A percentile compares a stretch with the other conserved stretches of the same genome.
Conservation (phyloP, 2,888 invertebrate genomes). For the Sinotaia quadrata region DNA sequence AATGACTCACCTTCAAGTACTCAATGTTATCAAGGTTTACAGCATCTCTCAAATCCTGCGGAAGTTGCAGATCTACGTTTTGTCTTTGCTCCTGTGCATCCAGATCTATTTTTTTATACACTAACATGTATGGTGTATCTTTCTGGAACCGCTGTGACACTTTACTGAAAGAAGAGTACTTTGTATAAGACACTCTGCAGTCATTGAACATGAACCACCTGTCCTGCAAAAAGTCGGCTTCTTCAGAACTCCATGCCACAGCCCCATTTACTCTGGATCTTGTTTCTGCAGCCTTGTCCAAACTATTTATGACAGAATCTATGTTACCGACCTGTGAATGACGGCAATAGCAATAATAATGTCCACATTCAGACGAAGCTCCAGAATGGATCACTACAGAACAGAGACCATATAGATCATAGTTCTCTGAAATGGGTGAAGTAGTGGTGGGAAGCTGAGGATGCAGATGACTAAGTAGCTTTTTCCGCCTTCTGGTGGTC, state of each 20-base stretch:
- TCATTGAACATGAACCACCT: constrained; percentile 89
- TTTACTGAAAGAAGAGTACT: constrained; percentile 57
- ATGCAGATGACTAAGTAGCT: constrained; percentile 16
- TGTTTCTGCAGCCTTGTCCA: constrained; percentile 26
- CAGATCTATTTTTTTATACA: constrained; percentile 75
- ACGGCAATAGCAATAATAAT: constrained; percentile 86
- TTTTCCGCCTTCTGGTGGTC: not conserved
- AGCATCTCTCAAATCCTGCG: constrained; percentile 48
- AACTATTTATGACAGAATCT: constrained; percentile 41
- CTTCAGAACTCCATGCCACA: constrained; percentile 41
- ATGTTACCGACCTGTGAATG: constrained; percentile 51
- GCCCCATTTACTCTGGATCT: not conserved
- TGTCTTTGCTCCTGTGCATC: constrained; percentile 42
- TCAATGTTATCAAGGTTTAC: constrained; percentile 57
- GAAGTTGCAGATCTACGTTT: constrained; percentile 48
- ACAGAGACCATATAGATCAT: constrained; percentile 80
- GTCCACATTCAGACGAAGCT: constrained; percentile 86
- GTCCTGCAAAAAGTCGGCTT: constrained; percentile 71
- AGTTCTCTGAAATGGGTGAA: not conserved
- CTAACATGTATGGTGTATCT: constrained; percentile 87
- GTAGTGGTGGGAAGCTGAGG: not conserved
- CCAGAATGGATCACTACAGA: constrained; percentile 90
- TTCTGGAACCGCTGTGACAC: constrained; percentile 75
- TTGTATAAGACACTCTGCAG: constrained; percentile 77
- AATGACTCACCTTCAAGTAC: constrained; percentile 58